Base-by-base conservation (phyloP, 2,888 invertebrate genomes). In the Drosophila robusta region DNA sequence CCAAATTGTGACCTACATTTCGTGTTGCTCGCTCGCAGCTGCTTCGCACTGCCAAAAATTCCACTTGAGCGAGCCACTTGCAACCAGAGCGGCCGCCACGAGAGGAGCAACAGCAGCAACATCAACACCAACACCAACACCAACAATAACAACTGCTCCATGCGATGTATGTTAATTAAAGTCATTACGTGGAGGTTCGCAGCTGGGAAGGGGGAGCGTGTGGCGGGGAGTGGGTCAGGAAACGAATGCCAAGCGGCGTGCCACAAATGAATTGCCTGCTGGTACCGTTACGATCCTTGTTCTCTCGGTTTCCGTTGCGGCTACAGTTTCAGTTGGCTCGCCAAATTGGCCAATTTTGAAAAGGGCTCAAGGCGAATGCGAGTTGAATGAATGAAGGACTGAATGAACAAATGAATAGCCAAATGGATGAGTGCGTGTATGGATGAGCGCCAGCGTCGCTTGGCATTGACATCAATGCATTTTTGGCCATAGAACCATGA, bases 281-380 rank as follows among this genome's bases (percentile, higher is more conserved):
- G 50, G 38, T 29, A 41, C 18, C 61, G 42, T 34, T 38, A 26
- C 26, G n/a, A 39, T 39, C 29, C 29, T 18, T 36, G 34, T 62
- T 61, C 22, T 32, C 6, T 22, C 16, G 14, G 63, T 22, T 42
- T 16, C 29, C 42, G 34, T 16, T 29, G 45, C 60, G 54, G 36
- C 16, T 39, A 41, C 34, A 39, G 41, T 57, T 71, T 36, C 66
- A 42, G 42, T 58, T 65, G 34, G 6, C 36, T 56, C 64, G 66
- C 73, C 78, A 80, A 82, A 84, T 82, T 82, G 75, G 81, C 74
- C 78, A 87, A 84, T 82, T 70, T 78, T 71, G 76, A 18, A 34
- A 32, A 45, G 60, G 58, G 51, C 61, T 75, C 55, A 54, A 69
- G 61, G 61, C 68, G 42, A 18, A 29, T 36, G 51, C 34, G 12